Base-by-base conservation (phyloP, 2,888 invertebrate genomes). In the Allacma fusca region DNA sequence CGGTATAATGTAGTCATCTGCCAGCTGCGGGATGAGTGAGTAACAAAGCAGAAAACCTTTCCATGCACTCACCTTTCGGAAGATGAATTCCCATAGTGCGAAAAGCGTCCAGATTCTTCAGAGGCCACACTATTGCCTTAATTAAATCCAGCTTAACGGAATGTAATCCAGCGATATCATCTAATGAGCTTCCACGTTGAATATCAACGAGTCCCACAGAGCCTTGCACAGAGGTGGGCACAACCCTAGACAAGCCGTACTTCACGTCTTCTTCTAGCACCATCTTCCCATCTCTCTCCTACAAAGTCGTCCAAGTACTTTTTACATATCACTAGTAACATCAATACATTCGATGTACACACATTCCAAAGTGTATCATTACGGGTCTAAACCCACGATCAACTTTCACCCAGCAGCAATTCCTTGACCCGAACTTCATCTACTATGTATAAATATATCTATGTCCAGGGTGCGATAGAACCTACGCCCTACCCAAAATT, bases 61-160 rank as follows among this genome's bases (percentile, higher is more conserved):
- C n/a, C n/a, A n/a, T n/a, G n/a, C n/a, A n/a, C 62, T 24, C 4
- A 34, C 89, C 90, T 85, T 88, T 88, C 0, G 91, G 90, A 76
- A 89, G 87, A 34, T 87, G 87, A 50, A 91, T 86, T 7, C 90
- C 90, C 83, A 91, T 87, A 50, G 89, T 86, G 12, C 85, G 83
- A 85, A 91, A 91, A 0, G 88, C 87, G 29, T 88, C 87, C 0
- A 89, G 88, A 80, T 90, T 87, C 79, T 87, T 86, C 19, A 91
- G 85, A 0, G 91, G 91, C 87, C 90, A 89, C 80, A 90, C 87
- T 28, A 91, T 87, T 9, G 89, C 88, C 83, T 89, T 87, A 81
- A 88, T 86, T 59, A 91, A 85, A 59, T 87, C 86, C 65, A 86
- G 86, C 83, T 91, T 91, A 0, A 91, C 86, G 0, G 87, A 82